phyloP scores from a whole-genome alignment of 2,888 invertebrate genomes.

The Nymphalis urticae region DNA sequence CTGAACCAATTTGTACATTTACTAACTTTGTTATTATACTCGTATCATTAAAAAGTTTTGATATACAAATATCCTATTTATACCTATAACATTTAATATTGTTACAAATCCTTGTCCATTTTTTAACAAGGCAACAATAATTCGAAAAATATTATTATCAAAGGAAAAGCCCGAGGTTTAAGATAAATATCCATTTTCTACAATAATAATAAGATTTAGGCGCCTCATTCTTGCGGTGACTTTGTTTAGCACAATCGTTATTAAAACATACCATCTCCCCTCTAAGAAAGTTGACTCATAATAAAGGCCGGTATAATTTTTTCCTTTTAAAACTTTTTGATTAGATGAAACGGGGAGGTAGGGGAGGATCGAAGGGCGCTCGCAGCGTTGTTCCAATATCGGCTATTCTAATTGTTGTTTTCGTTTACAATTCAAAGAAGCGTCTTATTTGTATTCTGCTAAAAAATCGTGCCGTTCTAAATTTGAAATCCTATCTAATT shows the following conservation, averaged over 20 bases:
- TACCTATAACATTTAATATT: neutral
- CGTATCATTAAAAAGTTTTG: too few species aligned
- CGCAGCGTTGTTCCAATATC: slow-evolving; percentile 75
- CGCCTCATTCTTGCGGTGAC: slow-evolving; percentile 36
- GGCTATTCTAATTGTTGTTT: slow-evolving; percentile 80
- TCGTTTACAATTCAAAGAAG: slow-evolving; percentile 61
- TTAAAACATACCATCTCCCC: slow-evolving; percentile 80
- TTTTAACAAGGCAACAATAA: neutral
- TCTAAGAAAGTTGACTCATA: slow-evolving; percentile 80
- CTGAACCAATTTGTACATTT: neutral
- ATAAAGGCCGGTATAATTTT: slow-evolving; percentile 81
- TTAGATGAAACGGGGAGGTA: slow-evolving; percentile 81
- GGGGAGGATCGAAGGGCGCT: slow-evolving; percentile 61
- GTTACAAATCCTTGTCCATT: neutral
- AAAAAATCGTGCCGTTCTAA: slow-evolving; percentile 17
- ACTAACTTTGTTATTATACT: neutral
- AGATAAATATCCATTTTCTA: slow-evolving; percentile 26
- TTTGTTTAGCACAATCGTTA: slow-evolving; percentile 70
- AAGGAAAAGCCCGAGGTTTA: slow-evolving; percentile 16
- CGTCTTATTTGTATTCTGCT: slow-evolving; percentile 32
- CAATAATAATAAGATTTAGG: slow-evolving; percentile 36
- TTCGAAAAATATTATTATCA: neutral
- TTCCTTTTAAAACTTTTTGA: slow-evolving; percentile 83
- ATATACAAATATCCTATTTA: neutral
- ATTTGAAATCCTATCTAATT: slow-evolving; percentile 43